Percentiles rank a stretch among this genome's conserved stretches.
Conservation (phyloP, 2,888 invertebrate genomes). For the Cristatella mucedo region DNA sequence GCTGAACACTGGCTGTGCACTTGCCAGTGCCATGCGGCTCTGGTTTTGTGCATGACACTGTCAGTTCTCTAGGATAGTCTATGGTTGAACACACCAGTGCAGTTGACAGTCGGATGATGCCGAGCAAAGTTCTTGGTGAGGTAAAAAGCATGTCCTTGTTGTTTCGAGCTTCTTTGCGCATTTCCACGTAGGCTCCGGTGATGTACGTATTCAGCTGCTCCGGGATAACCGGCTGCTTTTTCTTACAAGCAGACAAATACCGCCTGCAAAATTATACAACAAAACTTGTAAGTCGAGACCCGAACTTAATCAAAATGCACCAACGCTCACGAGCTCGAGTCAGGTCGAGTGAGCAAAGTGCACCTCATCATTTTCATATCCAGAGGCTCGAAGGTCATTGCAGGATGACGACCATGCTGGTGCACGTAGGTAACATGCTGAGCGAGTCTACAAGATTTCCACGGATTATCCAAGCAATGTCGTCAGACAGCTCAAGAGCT, state of each 20-base stretch:
- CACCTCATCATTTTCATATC: conserved; percentile 76
- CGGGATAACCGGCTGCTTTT: conserved; percentile 72
- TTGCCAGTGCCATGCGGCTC: too few species aligned
- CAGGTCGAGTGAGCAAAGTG: too few species aligned
- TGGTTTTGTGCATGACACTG: too few species aligned
- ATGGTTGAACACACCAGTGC: conserved; percentile 50
- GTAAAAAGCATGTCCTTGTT: conserved; percentile 79
- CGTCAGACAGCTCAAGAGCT: too few species aligned
- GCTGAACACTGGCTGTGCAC: too few species aligned
- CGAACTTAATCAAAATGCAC: too few species aligned
- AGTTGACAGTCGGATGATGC: conserved; percentile 74
- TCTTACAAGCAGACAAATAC: conserved; percentile 77
- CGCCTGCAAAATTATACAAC: too few species aligned
- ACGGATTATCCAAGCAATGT: too few species aligned
- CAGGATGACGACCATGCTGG: conserved; percentile 73
- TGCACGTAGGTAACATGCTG: conserved; percentile 96
- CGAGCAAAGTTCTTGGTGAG: conserved; percentile 83
- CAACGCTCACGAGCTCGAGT: too few species aligned
- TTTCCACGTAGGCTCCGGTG: conserved; percentile 50
- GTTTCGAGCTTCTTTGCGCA: conserved; percentile 66
- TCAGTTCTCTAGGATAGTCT: too few species aligned
- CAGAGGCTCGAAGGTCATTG: conserved; percentile 53
- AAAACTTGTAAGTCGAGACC: too few species aligned
- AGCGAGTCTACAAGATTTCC: too few species aligned
- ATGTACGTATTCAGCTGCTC: conserved; percentile 70